Evolutionary conservation across 2,888 invertebrate species (phyloP).

Genomic region (Drosophila fulvimacula): DNA sequence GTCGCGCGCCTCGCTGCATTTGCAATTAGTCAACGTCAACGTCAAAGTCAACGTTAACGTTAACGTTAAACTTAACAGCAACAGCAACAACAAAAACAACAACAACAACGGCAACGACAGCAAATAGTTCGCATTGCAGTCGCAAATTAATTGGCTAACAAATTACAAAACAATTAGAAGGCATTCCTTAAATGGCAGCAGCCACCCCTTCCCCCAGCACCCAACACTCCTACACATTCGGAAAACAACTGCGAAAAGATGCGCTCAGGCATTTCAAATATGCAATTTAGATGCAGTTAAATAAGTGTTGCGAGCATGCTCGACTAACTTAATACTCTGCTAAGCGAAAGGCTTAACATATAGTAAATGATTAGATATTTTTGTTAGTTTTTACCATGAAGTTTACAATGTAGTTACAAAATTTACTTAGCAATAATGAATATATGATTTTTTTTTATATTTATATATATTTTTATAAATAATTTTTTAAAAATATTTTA

Average conservation of each 20-base stretch:
- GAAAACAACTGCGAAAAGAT: slow-evolving; percentile 48
- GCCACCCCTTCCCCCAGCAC: slow-evolving; percentile 24
- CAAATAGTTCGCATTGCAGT: slow-evolving; percentile 57
- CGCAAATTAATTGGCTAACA: slow-evolving; percentile 77
- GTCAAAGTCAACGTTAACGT: slow-evolving; percentile 33
- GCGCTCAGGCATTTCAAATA: slow-evolving; percentile 65
- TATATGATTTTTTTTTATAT: too few species aligned
- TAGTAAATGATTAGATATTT: too few species aligned
- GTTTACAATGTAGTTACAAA: too few species aligned
- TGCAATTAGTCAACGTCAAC: slow-evolving; percentile 68
- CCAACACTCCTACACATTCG: slow-evolving; percentile 29
- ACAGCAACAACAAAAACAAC: slow-evolving; percentile 40
- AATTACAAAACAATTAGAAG: slow-evolving; percentile 80
- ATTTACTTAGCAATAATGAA: too few species aligned
- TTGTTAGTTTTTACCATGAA: too few species aligned
- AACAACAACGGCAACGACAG: slow-evolving; percentile 31
- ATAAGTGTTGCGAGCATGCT: neutral
- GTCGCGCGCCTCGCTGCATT: slow-evolving; percentile 57
- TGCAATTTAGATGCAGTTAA: slow-evolving; percentile 36
- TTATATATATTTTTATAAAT: too few species aligned
- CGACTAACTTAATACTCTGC: slow-evolving; percentile 26
- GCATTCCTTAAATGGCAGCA: slow-evolving; percentile 71
- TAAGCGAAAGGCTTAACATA: too few species aligned
- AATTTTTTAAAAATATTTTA: too few species aligned
- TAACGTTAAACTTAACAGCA: slow-evolving; percentile 19